phyloP scores from a whole-genome alignment of 2,888 invertebrate genomes.

The Archips xylosteana region DNA sequence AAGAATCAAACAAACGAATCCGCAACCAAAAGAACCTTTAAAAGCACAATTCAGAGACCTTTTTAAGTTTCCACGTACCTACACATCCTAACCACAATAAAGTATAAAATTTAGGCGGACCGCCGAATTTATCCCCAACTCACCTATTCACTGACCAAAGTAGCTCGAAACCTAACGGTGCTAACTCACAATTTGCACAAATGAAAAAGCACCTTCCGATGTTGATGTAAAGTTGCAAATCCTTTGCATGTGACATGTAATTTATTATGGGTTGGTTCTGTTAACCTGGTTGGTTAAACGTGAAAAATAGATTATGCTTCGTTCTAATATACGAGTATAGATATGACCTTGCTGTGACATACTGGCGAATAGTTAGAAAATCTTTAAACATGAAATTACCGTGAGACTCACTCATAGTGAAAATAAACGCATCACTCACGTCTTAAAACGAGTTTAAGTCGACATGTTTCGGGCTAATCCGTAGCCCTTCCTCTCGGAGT shows the following conservation, averaged over 20 bases:
- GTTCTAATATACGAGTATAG: conserved; percentile 18
- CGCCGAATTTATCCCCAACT: not conserved
- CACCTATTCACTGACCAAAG: conserved; percentile 2
- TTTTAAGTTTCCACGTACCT: not conserved
- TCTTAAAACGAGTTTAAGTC: no score
- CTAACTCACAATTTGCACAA: not conserved
- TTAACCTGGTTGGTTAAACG: not conserved
- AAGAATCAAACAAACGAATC: not conserved
- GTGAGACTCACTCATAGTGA: no score
- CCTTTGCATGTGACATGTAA: not conserved
- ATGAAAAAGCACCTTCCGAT: not conserved
- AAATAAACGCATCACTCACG: no score
- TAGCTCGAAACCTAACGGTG: not conserved
- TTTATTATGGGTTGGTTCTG: not conserved
- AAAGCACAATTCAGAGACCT: not conserved
- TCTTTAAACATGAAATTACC: no score
- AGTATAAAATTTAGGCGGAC: conserved; percentile 20
- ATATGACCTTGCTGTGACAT: conserved; percentile 13
- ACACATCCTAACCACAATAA: conserved; percentile 1
- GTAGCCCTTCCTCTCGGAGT: no score
- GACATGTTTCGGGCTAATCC: no score
- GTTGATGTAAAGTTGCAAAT: not conserved
- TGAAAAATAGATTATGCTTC: conserved; percentile 32
- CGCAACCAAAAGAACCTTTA: not conserved
- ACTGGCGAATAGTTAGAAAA: not conserved